Evolutionary conservation across 1,140 invertebrate genomes (phyloP), one percentile per base, ranked within the genome.

Genomic region (Cydia strobilella): DNA sequence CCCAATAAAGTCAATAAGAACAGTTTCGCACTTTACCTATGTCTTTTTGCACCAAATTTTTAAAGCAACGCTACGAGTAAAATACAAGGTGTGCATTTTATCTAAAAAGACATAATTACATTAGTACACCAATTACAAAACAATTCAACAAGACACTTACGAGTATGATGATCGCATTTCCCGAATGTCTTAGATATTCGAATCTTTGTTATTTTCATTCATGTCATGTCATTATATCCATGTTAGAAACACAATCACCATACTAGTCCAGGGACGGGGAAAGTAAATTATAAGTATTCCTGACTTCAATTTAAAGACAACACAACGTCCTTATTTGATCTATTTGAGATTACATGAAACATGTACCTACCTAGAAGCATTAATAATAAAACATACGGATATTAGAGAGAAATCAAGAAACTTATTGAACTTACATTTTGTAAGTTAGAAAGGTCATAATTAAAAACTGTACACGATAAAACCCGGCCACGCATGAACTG

Each of bases 51-150:
- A 51, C 15, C 48, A n/a, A n/a, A n/a, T 51, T 18, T 18, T 2
- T 51, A 51, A 51, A n/a, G n/a, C 48, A 51, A 18, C 15, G 6
- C 48, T 51, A 51, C 15, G n/a, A 51, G 13, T 48, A 48, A 48
- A 51, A 51, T n/a, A 51, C 48, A n/a, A 18, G 13, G 5, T 51
- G 48, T 51, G 54, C 54, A 59, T 59, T 59, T 59, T 59, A 59
- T 59, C 23, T 59, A 23, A 59, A 25, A 59, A 59, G 10, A 10
- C 0, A 59, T 59, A 59, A 59, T 59, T 59, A 23, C 9, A 59
- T 59, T n/a, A 59, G 20, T 23, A 23, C 20, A 9, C 10, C 18
- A 59, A 59, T 18, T 59, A 59, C 51, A 18, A 54, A 7, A 59
- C 18, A 59, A 10, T 10, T 12, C 10, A 23, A 23, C 54, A 23